Base-by-base conservation (phyloP, 2,797 vertebrate genomes). In the Gobio occitaniae region DNA sequence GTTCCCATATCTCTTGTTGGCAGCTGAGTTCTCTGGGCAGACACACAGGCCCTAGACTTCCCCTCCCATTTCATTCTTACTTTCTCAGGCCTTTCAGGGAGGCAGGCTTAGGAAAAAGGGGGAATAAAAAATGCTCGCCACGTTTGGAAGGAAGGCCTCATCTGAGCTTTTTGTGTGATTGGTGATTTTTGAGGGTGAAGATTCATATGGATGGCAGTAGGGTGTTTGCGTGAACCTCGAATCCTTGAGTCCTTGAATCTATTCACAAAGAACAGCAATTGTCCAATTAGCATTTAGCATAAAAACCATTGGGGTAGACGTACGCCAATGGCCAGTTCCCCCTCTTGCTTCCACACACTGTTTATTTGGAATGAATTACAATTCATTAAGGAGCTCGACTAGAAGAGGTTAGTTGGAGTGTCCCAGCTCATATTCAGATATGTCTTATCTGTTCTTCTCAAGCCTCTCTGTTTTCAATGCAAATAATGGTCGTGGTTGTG, bases 381-480 rank as follows among this genome's bases (percentile, higher is more conserved):
- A 83, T 86, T 79, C 6, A 68, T 71, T 86, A 48, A 81, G 80
- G 65, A 88, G 84, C 47, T 82, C 8, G 44, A 71, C 77, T 38
- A 90, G 89, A 88, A 91, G 90, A 94, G 93, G 94, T 96, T 94
- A 94, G 88, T 82, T 88, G 86, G 92, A 94, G 93, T 93, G 90
- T 95, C 93, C 93, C 90, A 91, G 90, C 91, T 92, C 91, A 93
- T 93, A 93, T 95, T 96, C 94, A 93, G 93, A 93, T 90, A 92
- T 90, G 90, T 92, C 94, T 97, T 96, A 96, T 97, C 95, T 95
- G 93, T 94, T 89, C 90, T 93, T 95, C 94, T 93, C 94, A 95
- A 93, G 96, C 94, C 84, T 92, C 94, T 94, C 92, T 92, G 91
- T 95, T 95, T 95, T 94, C 93, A 95, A 93, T 89, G 93, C 88